phyloP scores from a whole-genome alignment of 2,113 vertebrate species.

The Holacanthus passer region DNA sequence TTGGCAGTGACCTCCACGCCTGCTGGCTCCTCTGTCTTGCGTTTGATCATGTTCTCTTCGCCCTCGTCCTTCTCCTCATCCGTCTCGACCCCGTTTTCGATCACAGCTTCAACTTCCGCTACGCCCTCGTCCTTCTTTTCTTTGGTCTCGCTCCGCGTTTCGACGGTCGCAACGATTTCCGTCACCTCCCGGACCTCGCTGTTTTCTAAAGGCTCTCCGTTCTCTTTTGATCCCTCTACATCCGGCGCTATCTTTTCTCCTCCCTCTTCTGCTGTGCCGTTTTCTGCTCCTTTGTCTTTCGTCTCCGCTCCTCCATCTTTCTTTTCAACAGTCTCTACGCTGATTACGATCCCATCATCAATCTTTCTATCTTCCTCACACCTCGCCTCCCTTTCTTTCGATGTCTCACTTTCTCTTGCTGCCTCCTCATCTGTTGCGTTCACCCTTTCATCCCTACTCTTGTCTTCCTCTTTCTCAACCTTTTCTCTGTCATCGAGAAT shows the following conservation, averaged over 20 bases:
- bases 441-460: constrained; percentile 21
- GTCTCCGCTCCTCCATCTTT: constrained; percentile 37
- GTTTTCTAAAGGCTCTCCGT: constrained; percentile 41
- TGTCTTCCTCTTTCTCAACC: constrained; percentile 55
- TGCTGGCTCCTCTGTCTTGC: constrained; percentile 44
- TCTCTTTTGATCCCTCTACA: constrained; percentile 39
- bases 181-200: constrained; percentile 33
- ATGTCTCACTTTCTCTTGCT: constrained; percentile 10
- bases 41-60: constrained; percentile 23
- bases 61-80: constrained; percentile 61
- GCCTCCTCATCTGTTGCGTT: constrained; percentile 11
- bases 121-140: constrained; percentile 20
- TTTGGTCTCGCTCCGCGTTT: constrained; percentile 54
- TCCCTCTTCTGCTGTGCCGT: constrained; percentile 19
- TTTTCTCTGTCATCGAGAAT: constrained; percentile 63
- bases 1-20: constrained; percentile 42
- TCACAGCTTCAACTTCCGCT: constrained; percentile 41
- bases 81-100: constrained; percentile 68
- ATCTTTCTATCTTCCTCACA: constrained; percentile 34
- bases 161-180: constrained; percentile 30
- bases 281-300: constrained; percentile 30
- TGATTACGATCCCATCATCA: constrained; percentile 46
- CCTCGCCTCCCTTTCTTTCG: constrained; percentile 34
- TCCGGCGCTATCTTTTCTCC: constrained; percentile 30
- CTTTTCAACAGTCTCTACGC: constrained; percentile 33